Percentiles rank a stretch among this genome's conserved stretches.
These are phyloP conservation scores for Agriopis aurantiaria DNA, from an alignment of 2,888 invertebrate genomes.

Conservation along the genomic window DNA sequence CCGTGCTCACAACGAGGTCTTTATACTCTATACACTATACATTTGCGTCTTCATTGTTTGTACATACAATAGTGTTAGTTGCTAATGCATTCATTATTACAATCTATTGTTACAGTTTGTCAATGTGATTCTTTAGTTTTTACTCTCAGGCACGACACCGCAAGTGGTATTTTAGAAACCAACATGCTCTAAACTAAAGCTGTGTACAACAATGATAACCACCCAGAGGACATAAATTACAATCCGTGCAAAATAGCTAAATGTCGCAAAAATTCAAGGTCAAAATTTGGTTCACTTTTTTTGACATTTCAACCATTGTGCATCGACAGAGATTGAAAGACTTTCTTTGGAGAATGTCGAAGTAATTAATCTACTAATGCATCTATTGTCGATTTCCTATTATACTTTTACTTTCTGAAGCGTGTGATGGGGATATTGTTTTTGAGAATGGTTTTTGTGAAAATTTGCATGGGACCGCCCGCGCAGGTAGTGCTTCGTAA, in stretches of 20 bases:
- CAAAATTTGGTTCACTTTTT: constrained; percentile 60
- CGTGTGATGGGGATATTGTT: constrained; percentile 60
- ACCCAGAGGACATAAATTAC: constrained; percentile 75
- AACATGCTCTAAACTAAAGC: constrained; percentile 55
- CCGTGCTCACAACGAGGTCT: constrained; percentile 68
- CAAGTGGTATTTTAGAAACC: constrained; percentile 80
- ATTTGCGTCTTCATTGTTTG: constrained; percentile 62
- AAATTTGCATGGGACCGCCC: constrained; percentile 81
- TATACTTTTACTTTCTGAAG: constrained; percentile 80
- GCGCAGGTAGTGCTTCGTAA: constrained; percentile 82
- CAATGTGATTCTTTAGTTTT: constrained; percentile 61
- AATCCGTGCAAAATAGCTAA: constrained; percentile 75
- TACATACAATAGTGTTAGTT: constrained; percentile 59
- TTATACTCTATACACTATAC: constrained; percentile 61
- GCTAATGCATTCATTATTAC: constrained; percentile 68
- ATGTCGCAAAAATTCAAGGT: constrained; percentile 80
- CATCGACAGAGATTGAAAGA: constrained; percentile 63
- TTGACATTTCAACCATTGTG: constrained; percentile 62
- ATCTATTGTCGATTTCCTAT: constrained; percentile 60
- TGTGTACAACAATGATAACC: constrained; percentile 66
- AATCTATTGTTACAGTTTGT: constrained; percentile 57
- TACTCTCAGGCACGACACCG: constrained; percentile 71
- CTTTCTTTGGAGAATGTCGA: constrained; percentile 72
- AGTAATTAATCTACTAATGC: constrained; percentile 81
- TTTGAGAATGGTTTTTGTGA: constrained; percentile 59